Evolutionary conservation across 2,113 vertebrate species (phyloP), one percentile per base, ranked within the genome.

Genomic region (Phylloscopus trochiloides): DNA sequence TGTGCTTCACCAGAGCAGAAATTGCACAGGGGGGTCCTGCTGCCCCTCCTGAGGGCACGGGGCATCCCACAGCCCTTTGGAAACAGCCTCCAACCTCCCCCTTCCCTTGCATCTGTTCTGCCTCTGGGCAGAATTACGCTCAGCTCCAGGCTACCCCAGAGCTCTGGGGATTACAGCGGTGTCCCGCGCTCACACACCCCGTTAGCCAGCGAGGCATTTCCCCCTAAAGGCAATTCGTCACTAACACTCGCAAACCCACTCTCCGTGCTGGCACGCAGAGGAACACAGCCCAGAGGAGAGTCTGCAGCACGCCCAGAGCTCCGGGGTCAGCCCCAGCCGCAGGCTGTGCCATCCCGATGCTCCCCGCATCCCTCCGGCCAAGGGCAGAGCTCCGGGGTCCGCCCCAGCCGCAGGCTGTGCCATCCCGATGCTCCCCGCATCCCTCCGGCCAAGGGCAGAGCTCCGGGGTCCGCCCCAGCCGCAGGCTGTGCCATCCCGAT

Each of bases 171-270:
- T 12, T 12, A 3, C 61, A 10, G 31, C 34, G 34, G 21, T 8
- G 38, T 10, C 79, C 19, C 0, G 1, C 3, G 32, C 45, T 10
- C 47, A 8, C 7, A 1, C 2, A 4, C 20, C 21, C 34, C 1
- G 0, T 6, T 26, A 52, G 11, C 51, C 40, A n/a, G 17, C 1
- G 24, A 17, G 5, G 2, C 4, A 8, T 55, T 38, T 40, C 14
- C 12, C 34, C 18, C 8, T 7, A 14, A 48, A 14, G 9, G 4
- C 0, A 15, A 3, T 5, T 32, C 16, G 34, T 8, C 51, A 8
- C 28, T 1, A 3, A 24, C 0, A 5, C 0, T 3, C 10, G 5
- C 12, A 52, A 8, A 0, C 9, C 8, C 43, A 0, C 45, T 7
- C 4, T 25, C 28, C 8, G 0, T 0, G 4, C 17, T 4, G 31